phyloP scores from a whole-genome alignment of 2,113 vertebrate genomes.

The Oryzias woworae region DNA sequence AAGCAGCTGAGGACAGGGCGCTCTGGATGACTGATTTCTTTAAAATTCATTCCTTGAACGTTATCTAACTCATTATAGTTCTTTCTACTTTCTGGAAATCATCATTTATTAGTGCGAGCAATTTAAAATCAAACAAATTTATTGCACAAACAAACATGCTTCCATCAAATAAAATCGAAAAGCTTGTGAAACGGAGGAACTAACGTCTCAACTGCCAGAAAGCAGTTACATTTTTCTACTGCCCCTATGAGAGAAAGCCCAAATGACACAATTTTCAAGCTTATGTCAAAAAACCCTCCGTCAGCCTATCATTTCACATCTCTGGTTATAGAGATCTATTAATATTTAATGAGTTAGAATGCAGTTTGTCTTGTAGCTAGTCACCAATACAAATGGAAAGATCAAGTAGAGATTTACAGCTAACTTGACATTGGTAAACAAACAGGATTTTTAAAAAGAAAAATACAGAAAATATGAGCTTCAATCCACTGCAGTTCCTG shows the following conservation, averaged over 20 bases:
- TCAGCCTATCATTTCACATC: not conserved
- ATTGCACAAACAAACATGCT: no score
- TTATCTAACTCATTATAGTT: not conserved
- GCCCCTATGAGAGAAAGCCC: not conserved
- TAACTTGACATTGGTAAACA: not conserved
- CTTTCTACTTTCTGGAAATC: not conserved
- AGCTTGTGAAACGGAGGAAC: no score
- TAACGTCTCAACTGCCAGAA: not conserved
- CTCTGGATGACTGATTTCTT: slow-evolving; percentile 16
- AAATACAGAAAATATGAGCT: not conserved
- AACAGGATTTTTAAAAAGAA: not conserved
- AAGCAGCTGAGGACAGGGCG: slow-evolving; percentile 1
- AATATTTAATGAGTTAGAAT: not conserved
- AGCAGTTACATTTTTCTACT: not conserved
- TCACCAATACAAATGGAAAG: not conserved
- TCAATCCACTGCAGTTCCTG: not conserved
- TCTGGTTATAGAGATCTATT: not conserved
- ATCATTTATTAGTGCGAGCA: not conserved
- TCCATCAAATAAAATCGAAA: no score
- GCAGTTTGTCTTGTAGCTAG: no score
- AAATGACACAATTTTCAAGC: not conserved
- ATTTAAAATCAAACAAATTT: no score
- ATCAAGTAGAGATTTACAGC: not conserved
- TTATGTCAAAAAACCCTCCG: not conserved
- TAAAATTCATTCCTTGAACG: slow-evolving; percentile 5